phyloP scores from a whole-genome alignment of 2,797 vertebrate genomes.

The Cossypha caffra region DNA sequence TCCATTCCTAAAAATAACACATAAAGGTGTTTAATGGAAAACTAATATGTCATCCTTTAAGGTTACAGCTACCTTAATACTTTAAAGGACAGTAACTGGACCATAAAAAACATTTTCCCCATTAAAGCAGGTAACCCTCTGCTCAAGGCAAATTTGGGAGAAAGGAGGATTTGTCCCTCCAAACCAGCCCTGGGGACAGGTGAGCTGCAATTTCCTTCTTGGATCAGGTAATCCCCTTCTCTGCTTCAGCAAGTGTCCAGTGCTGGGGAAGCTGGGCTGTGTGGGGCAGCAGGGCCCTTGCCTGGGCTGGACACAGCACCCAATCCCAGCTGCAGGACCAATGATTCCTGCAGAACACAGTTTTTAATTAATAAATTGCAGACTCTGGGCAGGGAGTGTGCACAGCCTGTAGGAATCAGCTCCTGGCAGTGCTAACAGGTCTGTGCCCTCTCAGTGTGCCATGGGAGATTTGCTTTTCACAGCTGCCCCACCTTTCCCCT shows the following conservation, averaged over 20 bases:
- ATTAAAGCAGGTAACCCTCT: background rate
- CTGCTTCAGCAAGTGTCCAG: conserved; percentile 29
- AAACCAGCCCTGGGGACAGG: background rate
- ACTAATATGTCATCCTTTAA: background rate
- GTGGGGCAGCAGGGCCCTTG: background rate
- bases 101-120: background rate
- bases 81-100: background rate
- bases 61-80: background rate
- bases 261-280: background rate
- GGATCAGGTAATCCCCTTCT: background rate
- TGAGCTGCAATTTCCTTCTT: background rate
- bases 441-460: conserved; percentile 56
- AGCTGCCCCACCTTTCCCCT: conserved; percentile 34
- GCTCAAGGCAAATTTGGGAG: background rate
- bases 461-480: conserved; percentile 47
- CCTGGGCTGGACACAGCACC: conserved; percentile 66
- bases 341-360: background rate
- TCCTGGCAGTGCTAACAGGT: background rate
- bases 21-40: background rate
- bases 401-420: background rate
- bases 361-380: conserved; percentile 32
- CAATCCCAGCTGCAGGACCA: conserved; percentile 46
- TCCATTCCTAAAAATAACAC: background rate
- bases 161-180: background rate
- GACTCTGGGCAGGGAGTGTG: conserved; percentile 18